Conservation (phyloP, 2,888 invertebrate species). For the Drosophila niveifrons region DNA sequence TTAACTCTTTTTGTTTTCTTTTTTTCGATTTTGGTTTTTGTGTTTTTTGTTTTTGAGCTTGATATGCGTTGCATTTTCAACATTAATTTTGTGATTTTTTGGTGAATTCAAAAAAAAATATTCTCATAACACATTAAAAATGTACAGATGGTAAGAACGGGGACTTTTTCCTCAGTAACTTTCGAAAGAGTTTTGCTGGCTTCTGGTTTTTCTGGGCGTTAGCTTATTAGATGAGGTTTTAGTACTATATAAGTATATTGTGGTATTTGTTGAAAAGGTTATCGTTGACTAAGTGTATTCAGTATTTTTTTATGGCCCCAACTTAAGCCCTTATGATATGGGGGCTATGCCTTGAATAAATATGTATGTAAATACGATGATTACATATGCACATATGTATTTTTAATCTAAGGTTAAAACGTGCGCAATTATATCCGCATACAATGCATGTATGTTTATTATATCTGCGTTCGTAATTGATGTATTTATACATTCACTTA, state of each 20-base stretch:
- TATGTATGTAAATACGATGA: constrained; percentile 10
- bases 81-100: constrained; percentile 38
- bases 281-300: constrained; percentile 44
- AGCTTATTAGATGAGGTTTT: not conserved
- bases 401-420: constrained; percentile 22
- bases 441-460: constrained; percentile 7
- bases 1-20: constrained; percentile 23
- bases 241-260: constrained; percentile 3
- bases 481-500: constrained; percentile 25
- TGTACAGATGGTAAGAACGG: constrained; percentile 13
- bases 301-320: constrained; percentile 47
- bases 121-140: constrained; percentile 18
- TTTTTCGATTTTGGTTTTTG: too few species aligned
- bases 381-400: constrained; percentile 19
- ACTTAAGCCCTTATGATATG: constrained; percentile 36
- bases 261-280: constrained; percentile 22
- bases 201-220: not conserved
- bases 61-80: constrained; percentile 77
- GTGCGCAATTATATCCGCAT: constrained; percentile 16
- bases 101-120: constrained; percentile 25
- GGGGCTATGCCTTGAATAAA: constrained; percentile 41
- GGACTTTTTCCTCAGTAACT: constrained; percentile 17
- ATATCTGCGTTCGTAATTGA: constrained; percentile 13
- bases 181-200: not conserved
- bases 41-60: constrained; percentile 38